Evolutionary conservation across 2,797 vertebrate species (phyloP).

Genomic region (Iguana delicatissima): DNA sequence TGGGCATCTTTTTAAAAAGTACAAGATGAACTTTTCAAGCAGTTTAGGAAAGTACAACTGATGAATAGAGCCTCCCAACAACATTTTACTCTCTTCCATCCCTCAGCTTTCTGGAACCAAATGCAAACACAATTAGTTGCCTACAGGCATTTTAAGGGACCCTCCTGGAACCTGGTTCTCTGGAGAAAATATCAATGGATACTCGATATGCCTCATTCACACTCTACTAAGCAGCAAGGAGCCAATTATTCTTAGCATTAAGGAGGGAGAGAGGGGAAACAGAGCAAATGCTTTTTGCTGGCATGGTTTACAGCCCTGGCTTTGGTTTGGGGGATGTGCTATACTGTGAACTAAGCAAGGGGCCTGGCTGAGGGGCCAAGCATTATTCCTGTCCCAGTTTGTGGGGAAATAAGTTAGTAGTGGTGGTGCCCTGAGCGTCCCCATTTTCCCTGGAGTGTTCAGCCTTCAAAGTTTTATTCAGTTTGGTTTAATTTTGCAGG

Average conservation of each 20-base stretch:
- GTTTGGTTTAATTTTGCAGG: no score
- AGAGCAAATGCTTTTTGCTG: not conserved
- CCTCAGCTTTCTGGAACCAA: conserved; percentile 7
- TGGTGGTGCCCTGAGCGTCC: not conserved
- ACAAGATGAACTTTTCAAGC: not conserved
- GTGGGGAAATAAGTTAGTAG: not conserved
- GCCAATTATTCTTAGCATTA: conserved; percentile 18
- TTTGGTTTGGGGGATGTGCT: not conserved
- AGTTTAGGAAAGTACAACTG: not conserved
- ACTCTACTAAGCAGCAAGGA: conserved; percentile 36
- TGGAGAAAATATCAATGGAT: conserved; percentile 36
- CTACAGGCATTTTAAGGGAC: not conserved
- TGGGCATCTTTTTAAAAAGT: not conserved
- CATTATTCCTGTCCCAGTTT: not conserved
- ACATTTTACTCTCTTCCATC: conserved; percentile 23
- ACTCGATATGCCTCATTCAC: not conserved
- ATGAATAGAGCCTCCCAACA: not conserved
- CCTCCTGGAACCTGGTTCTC: conserved; percentile 18
- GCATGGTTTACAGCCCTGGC: not conserved
- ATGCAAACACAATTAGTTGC: conserved; percentile 13
- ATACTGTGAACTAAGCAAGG: not conserved
- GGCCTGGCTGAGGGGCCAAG: not conserved
- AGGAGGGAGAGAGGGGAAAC: not conserved
- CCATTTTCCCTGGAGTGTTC: not conserved
- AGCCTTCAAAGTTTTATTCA: not conserved